Conservation (phyloP, 2,888 invertebrate species). For the Acholoe squamosa region DNA sequence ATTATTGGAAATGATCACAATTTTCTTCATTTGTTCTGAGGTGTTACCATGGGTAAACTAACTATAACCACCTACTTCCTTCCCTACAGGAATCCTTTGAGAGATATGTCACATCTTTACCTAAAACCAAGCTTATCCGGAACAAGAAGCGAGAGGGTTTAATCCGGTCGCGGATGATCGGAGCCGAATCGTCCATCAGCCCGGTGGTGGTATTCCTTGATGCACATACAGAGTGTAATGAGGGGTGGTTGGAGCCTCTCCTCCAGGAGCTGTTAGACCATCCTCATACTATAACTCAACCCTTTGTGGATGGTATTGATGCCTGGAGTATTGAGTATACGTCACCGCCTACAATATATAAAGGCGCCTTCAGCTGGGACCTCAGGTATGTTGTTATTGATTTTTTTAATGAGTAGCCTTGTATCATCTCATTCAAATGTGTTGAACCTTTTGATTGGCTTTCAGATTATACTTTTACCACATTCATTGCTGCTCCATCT, state of each 20-base stretch:
- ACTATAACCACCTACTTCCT: background rate
- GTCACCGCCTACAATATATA: conserved; percentile 43
- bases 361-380: conserved; percentile 69
- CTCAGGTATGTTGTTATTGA: conserved; percentile 69
- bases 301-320: conserved; percentile 70
- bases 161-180: conserved; percentile 69
- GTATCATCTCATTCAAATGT: too few species aligned
- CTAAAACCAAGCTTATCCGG: conserved; percentile 69
- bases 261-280: conserved; percentile 66
- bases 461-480: too few species aligned
- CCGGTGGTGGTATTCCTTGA: conserved; percentile 71
- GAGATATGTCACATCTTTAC: conserved; percentile 66
- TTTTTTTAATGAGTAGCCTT: too few species aligned
- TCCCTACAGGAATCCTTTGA: conserved; percentile 43
- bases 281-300: conserved; percentile 67
- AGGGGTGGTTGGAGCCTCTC: conserved; percentile 70
- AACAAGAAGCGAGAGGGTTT: conserved; percentile 68
- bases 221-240: conserved; percentile 71
- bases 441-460: too few species aligned
- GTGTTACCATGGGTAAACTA: too few species aligned
- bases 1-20: too few species aligned
- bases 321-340: conserved; percentile 60
- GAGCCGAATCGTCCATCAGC: conserved; percentile 60
- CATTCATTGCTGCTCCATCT: too few species aligned
- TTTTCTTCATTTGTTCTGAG: too few species aligned